Evolutionary conservation across 2,888 invertebrate species (phyloP).

Genomic region (Lathronympha strigana): DNA sequence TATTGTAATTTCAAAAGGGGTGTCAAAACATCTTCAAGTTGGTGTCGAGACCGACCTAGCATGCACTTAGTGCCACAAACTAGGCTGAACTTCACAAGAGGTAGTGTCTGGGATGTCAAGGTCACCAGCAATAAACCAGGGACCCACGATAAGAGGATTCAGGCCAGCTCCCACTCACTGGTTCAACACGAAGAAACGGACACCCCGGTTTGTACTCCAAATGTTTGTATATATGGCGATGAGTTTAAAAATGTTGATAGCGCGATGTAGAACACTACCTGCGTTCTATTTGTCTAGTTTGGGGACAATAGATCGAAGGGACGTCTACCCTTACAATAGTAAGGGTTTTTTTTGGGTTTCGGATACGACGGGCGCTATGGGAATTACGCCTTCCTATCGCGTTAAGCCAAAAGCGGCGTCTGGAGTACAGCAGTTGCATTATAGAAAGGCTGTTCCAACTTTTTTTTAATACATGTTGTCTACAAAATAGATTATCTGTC

Average conservation of each 20-base stretch:
- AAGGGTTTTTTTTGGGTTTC: conserved; percentile 44
- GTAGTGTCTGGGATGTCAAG: conserved; percentile 65
- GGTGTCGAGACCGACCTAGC: conserved; percentile 57
- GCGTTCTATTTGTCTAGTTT: conserved; percentile 61
- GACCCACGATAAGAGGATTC: conserved; percentile 52
- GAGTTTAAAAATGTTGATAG: conserved; percentile 58
- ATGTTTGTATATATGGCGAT: conserved; percentile 49
- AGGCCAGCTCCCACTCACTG: conserved; percentile 69
- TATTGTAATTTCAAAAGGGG: conserved; percentile 54
- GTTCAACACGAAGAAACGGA: conserved; percentile 77
- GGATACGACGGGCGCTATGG: not conserved
- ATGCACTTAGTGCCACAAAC: conserved; percentile 75
- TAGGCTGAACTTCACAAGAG: conserved; percentile 60
- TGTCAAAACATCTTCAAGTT: conserved; percentile 76
- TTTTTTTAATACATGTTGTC: too few relatives aligned
- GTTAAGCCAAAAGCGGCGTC: not conserved
- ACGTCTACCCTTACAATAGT: conserved; percentile 59
- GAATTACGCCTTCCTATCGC: not conserved
- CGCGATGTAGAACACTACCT: conserved; percentile 70
- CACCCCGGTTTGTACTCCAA: conserved; percentile 52
- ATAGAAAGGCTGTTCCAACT: not conserved
- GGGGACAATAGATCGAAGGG: conserved; percentile 52
- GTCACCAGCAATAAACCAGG: conserved; percentile 44
- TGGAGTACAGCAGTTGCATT: not conserved
- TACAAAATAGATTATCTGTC: too few relatives aligned